Conservation (phyloP, 2,797 vertebrate genomes). For the Sternarchorhynchus goeldii region DNA sequence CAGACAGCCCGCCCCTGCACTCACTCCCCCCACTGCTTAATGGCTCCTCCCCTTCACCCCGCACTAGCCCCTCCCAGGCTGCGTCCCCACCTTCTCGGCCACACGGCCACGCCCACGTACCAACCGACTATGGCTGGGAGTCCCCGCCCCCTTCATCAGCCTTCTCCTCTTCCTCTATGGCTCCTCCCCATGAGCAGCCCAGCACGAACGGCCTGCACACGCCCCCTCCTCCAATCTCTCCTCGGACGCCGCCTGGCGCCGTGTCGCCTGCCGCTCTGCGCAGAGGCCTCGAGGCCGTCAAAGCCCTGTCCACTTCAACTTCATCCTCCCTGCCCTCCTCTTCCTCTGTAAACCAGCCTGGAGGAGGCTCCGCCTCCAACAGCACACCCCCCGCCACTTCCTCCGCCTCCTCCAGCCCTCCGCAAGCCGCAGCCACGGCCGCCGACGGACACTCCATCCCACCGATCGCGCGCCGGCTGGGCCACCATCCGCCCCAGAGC, state of each 20-base stretch:
- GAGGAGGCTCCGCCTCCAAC: slow-evolving; percentile 59
- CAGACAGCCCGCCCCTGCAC: slow-evolving; percentile 85
- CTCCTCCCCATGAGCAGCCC: slow-evolving; percentile 70
- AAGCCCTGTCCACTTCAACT: slow-evolving; percentile 80
- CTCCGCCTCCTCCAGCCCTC: slow-evolving; percentile 74
- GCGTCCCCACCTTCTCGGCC: slow-evolving; percentile 78
- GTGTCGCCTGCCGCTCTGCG: slow-evolving; percentile 90
- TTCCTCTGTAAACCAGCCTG: slow-evolving; percentile 58
- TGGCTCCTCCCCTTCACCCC: slow-evolving; percentile 84
- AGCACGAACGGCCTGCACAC: slow-evolving; percentile 90
- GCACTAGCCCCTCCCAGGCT: slow-evolving; percentile 87
- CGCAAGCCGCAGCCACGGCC: slow-evolving; percentile 67
- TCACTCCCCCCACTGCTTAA: slow-evolving; percentile 79
- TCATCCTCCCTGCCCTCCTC: slow-evolving; percentile 65
- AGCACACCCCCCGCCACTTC: slow-evolving; percentile 71
- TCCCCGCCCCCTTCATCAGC: slow-evolving; percentile 67
- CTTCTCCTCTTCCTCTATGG: neutral
- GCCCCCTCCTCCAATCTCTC: slow-evolving; percentile 79
- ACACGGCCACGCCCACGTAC: slow-evolving; percentile 71
- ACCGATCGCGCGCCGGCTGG: slow-evolving; percentile 92
- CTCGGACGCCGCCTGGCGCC: slow-evolving; percentile 80
- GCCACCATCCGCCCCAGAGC: slow-evolving; percentile 95
- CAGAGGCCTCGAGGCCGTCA: slow-evolving; percentile 90
- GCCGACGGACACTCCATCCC: slow-evolving; percentile 88
- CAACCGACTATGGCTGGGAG: slow-evolving; percentile 86